A percentile compares a stretch with the other conserved stretches of the same genome.
These are phyloP conservation scores for Zelostemma sp. DNA, from an alignment of 1,140 invertebrate species.

Conservation along the genomic window DNA sequence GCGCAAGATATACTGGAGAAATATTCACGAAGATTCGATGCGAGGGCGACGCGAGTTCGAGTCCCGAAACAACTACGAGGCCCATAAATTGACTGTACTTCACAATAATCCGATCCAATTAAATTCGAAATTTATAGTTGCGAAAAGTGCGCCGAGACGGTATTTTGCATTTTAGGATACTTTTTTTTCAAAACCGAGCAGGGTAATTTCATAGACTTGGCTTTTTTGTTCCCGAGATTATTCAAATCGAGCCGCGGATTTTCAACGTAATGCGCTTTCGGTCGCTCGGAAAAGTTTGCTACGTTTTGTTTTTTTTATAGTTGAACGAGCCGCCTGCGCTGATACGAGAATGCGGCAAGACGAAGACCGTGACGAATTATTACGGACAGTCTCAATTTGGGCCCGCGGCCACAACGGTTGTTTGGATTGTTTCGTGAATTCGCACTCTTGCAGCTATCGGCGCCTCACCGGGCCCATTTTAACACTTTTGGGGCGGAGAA, in stretches of 20 bases:
- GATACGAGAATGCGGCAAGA: neutral
- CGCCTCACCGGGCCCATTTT: neutral
- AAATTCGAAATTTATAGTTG: constrained; percentile 67
- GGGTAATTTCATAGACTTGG: constrained; percentile 53
- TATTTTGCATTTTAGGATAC: constrained; percentile 52
- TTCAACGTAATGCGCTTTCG: neutral
- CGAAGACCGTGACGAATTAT: constrained; percentile 19
- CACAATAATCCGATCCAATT: constrained; percentile 69
- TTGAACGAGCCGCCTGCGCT: constrained; percentile 6
- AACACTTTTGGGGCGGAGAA: neutral
- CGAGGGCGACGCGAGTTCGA: constrained; percentile 42
- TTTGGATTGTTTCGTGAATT: constrained; percentile 18
- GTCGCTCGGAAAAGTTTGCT: neutral
- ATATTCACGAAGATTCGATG: constrained; percentile 14
- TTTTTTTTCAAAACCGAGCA: constrained; percentile 17
- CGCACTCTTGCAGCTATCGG: constrained; percentile 1
- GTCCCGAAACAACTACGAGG: constrained; percentile 46
- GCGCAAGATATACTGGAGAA: constrained; percentile 19
- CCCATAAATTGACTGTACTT: constrained; percentile 61
- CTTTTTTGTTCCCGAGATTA: constrained; percentile 37
- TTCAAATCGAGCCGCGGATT: neutral
- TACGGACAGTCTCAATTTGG: constrained; percentile 5
- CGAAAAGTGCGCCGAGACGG: constrained; percentile 56
- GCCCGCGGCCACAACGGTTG: constrained; percentile 24
- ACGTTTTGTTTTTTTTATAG: neutral